These are phyloP conservation scores for Penaeus japonicus DNA, from an alignment of 1,140 invertebrate species.

Conservation along the genomic window DNA sequence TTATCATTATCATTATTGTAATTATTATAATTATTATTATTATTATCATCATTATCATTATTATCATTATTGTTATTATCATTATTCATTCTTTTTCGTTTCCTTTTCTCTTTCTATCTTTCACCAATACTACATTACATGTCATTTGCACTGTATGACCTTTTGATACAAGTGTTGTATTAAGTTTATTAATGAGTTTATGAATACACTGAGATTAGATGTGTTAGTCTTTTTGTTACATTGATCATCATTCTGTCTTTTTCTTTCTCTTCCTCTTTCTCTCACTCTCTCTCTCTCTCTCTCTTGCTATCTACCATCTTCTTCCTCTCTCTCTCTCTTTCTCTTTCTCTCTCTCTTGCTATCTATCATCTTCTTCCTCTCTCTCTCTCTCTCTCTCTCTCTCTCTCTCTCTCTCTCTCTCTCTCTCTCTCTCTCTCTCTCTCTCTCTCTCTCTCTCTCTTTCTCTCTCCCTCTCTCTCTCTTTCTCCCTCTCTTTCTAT, in stretches of 20 bases:
- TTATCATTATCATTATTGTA: too few relatives aligned
- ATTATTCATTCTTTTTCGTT: too few relatives aligned
- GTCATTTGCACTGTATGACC: too few relatives aligned
- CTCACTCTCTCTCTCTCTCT: neutral
- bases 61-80: too few relatives aligned
- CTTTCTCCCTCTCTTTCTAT: neutral
- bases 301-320: neutral
- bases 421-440: conserved; percentile 22
- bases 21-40: too few relatives aligned
- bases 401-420: neutral
- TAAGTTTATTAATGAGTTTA: neutral
- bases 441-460: conserved; percentile 1
- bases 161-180: neutral
- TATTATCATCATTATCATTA: too few relatives aligned
- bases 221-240: neutral
- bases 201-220: too few relatives aligned
- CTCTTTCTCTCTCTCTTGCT: neutral
- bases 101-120: too few relatives aligned
- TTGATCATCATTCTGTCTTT: neutral
- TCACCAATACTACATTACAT: too few relatives aligned
- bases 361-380: neutral
- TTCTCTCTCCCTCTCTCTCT: neutral
- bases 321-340: neutral
- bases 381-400: neutral
- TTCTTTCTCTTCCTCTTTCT: neutral